Percentiles rank a stretch among this genome's conserved stretches.
Evolutionary conservation across 2,888 invertebrate genomes (phyloP).

Genomic region (Yponomeuta cagnagella): DNA sequence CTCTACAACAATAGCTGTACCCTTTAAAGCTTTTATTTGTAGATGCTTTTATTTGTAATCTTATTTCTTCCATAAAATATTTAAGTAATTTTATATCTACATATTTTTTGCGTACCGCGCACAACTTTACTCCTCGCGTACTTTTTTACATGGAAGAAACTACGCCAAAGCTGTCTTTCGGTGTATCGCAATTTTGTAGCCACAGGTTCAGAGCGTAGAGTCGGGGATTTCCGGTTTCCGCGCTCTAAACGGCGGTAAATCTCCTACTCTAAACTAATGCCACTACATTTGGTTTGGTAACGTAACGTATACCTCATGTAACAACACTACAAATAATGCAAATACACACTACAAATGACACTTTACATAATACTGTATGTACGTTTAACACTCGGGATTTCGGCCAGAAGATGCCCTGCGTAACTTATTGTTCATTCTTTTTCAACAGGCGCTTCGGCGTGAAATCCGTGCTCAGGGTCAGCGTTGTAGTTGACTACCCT

Average conservation of each 20-base stretch:
- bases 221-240: neutral
- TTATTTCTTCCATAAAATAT: too few species aligned
- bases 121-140: too few species aligned
- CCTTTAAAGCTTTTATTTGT: too few species aligned
- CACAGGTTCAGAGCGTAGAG: neutral
- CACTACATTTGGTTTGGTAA: neutral
- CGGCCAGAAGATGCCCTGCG: neutral
- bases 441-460: conserved; percentile 57
- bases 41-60: too few species aligned
- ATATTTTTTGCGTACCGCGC: too few species aligned
- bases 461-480: conserved; percentile 82
- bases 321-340: neutral
- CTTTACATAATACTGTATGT: neutral
- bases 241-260: neutral
- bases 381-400: neutral
- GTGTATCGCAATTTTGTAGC: neutral
- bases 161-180: neutral
- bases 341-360: neutral
- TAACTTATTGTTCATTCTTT: neutral
- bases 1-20: too few species aligned
- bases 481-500: conserved; percentile 85
- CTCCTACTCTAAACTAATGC: neutral
- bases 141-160: neutral
- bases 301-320: neutral
- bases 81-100: too few species aligned